Conservation (phyloP, 2,797 vertebrate species). For the Sphenopsis melanotis region DNA sequence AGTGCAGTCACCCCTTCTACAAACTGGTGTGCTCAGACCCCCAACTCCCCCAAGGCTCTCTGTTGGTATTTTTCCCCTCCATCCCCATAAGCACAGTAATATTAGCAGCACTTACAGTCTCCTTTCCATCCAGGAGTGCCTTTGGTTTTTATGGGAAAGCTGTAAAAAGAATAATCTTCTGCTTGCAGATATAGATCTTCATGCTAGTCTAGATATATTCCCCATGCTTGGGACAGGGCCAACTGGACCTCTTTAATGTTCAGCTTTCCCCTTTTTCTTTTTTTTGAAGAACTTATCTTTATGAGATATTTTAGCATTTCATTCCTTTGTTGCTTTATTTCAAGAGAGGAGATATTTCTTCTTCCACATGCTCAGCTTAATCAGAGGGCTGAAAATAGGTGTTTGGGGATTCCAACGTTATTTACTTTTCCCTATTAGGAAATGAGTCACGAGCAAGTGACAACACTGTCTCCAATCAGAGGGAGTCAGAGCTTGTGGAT, state of each 20-base stretch:
- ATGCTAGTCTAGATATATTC: not conserved
- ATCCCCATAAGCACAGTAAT: not conserved
- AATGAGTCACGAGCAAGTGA: conserved; percentile 27
- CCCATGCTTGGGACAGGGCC: not conserved
- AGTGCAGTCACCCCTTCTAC: not conserved
- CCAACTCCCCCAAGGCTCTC: not conserved
- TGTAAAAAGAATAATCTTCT: not conserved
- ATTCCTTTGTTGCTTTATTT: not conserved
- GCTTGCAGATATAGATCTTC: not conserved
- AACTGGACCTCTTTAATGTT: not conserved
- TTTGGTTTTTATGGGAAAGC: not conserved
- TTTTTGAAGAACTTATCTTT: not conserved
- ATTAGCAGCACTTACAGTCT: not conserved
- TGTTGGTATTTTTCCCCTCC: not conserved
- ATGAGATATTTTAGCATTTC: not conserved
- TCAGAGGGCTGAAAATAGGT: conserved; percentile 30
- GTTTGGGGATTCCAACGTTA: conserved; percentile 17
- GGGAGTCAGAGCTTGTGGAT: not conserved
- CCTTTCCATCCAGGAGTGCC: not conserved
- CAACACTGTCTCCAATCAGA: conserved; percentile 8
- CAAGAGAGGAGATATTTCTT: not conserved
- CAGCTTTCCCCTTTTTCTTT: not conserved
- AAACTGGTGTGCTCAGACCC: not conserved
- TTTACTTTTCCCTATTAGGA: conserved; percentile 47
- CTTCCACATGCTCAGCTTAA: not conserved